phyloP scores from a whole-genome alignment of 2,113 vertebrate species.

The Rhinopithecus roxellana region DNA sequence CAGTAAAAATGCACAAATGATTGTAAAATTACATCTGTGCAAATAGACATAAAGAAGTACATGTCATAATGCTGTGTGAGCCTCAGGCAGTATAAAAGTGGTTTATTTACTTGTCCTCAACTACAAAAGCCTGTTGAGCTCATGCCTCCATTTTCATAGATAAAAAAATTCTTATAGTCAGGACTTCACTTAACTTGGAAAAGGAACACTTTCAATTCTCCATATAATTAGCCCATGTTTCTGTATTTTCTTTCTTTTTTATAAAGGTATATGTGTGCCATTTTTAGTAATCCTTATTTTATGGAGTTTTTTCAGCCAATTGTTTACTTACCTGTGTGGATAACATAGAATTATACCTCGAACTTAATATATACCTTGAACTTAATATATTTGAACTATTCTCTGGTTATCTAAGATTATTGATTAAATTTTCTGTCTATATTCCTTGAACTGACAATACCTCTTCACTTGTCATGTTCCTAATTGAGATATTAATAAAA shows the following conservation, averaged over 20 bases:
- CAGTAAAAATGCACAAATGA: background rate
- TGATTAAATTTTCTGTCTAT: background rate
- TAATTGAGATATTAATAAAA: background rate
- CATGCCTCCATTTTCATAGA: background rate
- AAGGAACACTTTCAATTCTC: background rate
- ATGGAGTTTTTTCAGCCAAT: background rate
- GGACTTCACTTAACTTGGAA: background rate
- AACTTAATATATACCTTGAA: background rate
- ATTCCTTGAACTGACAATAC: background rate
- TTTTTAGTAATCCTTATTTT: slow-evolving; percentile 7
- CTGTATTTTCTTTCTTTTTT: background rate
- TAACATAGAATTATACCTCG: background rate
- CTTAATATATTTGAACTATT: background rate
- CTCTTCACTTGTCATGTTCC: background rate
- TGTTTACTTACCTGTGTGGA: background rate
- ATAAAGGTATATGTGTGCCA: background rate
- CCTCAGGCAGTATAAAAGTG: background rate
- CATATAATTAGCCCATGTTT: background rate
- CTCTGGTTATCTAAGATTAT: background rate
- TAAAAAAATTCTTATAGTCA: background rate
- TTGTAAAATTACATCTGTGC: background rate
- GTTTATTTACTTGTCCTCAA: background rate
- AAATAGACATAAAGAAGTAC: background rate
- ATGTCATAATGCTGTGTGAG: background rate
- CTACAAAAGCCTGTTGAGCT: background rate